A percentile compares a stretch with the other conserved stretches of the same genome.
phyloP scores from a whole-genome alignment of 2,113 vertebrate genomes.

The Nettapus auritus region DNA sequence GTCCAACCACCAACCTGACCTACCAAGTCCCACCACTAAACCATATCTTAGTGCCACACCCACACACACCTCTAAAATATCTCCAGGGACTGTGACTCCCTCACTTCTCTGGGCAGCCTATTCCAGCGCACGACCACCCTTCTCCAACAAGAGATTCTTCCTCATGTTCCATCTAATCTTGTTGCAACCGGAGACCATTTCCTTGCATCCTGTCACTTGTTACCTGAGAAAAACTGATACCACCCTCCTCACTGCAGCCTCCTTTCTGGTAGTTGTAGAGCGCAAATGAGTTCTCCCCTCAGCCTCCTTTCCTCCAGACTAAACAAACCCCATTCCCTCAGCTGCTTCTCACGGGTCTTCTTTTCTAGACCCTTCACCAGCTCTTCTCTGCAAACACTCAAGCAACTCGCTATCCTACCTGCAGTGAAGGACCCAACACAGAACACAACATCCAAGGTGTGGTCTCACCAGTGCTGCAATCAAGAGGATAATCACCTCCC shows the following conservation, averaged over 20 bases:
- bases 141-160: no score
- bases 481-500: neutral
- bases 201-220: no score
- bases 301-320: neutral
- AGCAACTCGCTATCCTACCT: neutral
- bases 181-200: no score
- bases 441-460: no score
- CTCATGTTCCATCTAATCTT: no score
- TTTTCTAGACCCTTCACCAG: neutral
- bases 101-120: neutral
- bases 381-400: no score
- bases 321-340: neutral
- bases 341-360: neutral
- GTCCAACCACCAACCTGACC: neutral
- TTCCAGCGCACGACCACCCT: neutral
- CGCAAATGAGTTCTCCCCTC: neutral
- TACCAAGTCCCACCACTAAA: no score
- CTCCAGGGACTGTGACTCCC: neutral
- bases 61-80: neutral
- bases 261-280: no score
- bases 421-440: neutral
- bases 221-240: no score
- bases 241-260: no score
- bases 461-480: neutral
- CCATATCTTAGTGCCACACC: neutral